Conservation (phyloP, 2,797 vertebrate genomes). For the Phataginus tetradactyla region DNA sequence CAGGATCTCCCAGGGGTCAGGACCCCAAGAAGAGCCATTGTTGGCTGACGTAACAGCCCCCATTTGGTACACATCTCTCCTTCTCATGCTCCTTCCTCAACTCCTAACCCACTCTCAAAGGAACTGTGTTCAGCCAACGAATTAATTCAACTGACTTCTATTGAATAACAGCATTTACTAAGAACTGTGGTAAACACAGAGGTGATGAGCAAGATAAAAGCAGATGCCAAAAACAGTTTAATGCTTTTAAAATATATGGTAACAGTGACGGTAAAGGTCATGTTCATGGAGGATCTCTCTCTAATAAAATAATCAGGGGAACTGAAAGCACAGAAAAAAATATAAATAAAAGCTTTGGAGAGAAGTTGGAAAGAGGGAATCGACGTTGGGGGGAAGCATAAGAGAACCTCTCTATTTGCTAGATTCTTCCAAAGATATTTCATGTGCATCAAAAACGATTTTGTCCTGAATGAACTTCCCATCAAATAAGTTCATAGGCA, state of each 20-base stretch:
- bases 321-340: background rate
- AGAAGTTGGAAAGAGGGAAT: background rate
- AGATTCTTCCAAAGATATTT: background rate
- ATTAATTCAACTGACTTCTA: background rate
- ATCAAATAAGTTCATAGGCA: background rate
- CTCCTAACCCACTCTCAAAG: background rate
- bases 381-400: background rate
- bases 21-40: background rate
- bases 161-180: background rate
- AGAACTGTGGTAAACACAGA: slow-evolving; percentile 5
- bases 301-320: background rate
- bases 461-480: background rate
- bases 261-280: slow-evolving; percentile 5
- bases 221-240: background rate
- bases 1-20: background rate
- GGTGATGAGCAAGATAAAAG: background rate
- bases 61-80: background rate
- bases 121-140: background rate
- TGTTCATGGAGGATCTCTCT: background rate
- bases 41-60: background rate
- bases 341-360: background rate
- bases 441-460: background rate
- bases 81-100: background rate
- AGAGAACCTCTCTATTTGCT: background rate
- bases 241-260: background rate